A percentile compares a stretch with the other conserved stretches of the same genome.
phyloP scores from a whole-genome alignment of 1,140 invertebrate species.

The Ips typographus region DNA sequence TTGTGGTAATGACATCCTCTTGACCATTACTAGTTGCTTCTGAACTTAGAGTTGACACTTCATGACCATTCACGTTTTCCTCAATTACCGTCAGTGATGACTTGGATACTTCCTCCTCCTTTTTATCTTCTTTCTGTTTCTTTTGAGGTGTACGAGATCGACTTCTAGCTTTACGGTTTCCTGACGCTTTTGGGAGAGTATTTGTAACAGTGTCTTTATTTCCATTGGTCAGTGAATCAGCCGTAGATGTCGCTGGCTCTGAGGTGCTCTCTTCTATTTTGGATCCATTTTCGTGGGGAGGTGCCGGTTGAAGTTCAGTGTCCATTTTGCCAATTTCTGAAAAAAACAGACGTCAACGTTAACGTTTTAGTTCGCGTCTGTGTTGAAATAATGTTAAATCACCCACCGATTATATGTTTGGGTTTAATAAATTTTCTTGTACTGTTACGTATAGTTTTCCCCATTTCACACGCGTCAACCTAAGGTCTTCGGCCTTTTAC shows the following conservation, averaged over 20 bases:
- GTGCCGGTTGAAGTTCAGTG: conserved; percentile 9
- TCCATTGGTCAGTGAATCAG: conserved; percentile 12
- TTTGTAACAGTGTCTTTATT: background rate
- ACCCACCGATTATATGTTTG: background rate
- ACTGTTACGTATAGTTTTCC: conserved; percentile 14
- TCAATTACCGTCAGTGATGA: conserved; percentile 15
- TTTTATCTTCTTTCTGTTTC: conserved; percentile 19
- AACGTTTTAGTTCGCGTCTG: no score
- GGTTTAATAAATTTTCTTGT: conserved; percentile 3
- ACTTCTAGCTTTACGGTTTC: conserved; percentile 1
- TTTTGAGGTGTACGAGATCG: conserved; percentile 35
- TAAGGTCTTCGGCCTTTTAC: conserved; percentile 24
- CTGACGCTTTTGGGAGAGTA: background rate
- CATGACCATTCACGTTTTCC: conserved; percentile 9
- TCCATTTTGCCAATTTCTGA: conserved; percentile 14
- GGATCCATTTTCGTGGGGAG: conserved; percentile 23
- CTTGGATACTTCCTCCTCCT: conserved; percentile 6
- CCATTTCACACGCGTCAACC: conserved; percentile 10
- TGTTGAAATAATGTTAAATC: conserved; percentile 3
- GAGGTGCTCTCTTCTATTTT: conserved; percentile 15
- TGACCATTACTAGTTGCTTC: background rate
- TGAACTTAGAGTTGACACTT: background rate
- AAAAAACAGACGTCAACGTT: background rate
- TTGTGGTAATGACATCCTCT: conserved; percentile 5
- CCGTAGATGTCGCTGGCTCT: background rate